A percentile compares a stretch with the other conserved stretches of the same genome.
phyloP scores from a whole-genome alignment of 2,113 vertebrate genomes.

The Odontesthes bonariensis region DNA sequence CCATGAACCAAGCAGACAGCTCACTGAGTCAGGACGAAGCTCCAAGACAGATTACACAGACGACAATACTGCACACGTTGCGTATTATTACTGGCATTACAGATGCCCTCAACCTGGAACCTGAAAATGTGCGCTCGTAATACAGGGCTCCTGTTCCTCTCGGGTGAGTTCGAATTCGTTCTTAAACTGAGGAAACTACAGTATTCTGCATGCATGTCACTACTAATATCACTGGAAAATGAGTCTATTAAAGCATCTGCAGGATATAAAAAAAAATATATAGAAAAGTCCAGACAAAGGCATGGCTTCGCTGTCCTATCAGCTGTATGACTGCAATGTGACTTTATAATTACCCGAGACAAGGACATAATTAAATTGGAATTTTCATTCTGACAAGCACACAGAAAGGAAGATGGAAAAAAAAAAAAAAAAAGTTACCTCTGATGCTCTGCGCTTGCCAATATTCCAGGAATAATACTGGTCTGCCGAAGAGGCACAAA shows the following conservation, averaged over 20 bases:
- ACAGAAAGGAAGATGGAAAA: background rate
- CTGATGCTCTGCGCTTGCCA: slow-evolving; percentile 94
- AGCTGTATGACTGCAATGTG: too few relatives aligned
- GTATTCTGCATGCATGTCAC: background rate
- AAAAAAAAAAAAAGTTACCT: slow-evolving; percentile 82
- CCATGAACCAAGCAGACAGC: slow-evolving; percentile 63
- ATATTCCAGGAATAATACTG: slow-evolving; percentile 99
- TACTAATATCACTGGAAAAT: background rate
- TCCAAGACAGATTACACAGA: slow-evolving; percentile 45
- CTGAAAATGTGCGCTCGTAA: background rate
- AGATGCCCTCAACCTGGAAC: slow-evolving; percentile 3
- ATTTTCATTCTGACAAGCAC: background rate
- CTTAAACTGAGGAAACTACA: background rate
- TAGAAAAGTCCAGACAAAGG: too few relatives aligned
- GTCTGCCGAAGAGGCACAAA: slow-evolving; percentile 91
- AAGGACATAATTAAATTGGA: background rate
- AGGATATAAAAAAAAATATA: background rate
- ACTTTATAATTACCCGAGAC: background rate
- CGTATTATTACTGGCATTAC: slow-evolving; percentile 32
- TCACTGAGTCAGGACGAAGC: slow-evolving; percentile 41
- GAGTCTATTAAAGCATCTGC: background rate
- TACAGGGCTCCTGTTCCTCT: slow-evolving; percentile 5
- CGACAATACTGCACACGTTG: slow-evolving; percentile 35
- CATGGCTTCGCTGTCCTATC: too few relatives aligned
- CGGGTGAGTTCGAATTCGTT: slow-evolving; percentile 22